Evolutionary conservation across 2,113 vertebrate species (phyloP).

Genomic region (Salvelinus fontinalis): DNA sequence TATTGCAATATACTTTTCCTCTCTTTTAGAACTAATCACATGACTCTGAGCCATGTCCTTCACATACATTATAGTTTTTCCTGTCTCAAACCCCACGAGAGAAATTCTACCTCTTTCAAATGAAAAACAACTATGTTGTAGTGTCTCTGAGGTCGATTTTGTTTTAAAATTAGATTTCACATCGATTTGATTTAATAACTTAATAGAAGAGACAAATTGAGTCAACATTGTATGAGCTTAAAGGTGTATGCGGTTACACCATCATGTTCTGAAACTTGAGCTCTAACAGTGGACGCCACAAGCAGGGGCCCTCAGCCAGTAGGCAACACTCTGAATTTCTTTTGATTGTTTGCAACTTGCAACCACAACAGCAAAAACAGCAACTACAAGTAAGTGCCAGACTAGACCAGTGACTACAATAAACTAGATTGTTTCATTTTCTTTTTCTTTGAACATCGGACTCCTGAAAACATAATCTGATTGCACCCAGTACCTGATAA

Average conservation of each 20-base stretch:
- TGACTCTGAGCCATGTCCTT: too few relatives aligned
- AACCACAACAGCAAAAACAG: constrained; percentile 77
- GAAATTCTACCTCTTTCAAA: too few relatives aligned
- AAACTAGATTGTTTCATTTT: constrained; percentile 57
- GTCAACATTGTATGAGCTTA: constrained; percentile 53
- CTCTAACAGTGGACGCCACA: constrained; percentile 73
- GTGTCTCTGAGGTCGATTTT: constrained; percentile 12
- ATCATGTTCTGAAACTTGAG: constrained; percentile 64
- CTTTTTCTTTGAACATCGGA: constrained; percentile 69
- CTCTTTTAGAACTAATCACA: too few relatives aligned
- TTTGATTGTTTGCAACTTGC: constrained; percentile 75
- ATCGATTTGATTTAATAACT: constrained; percentile 36
- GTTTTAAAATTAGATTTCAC: not conserved
- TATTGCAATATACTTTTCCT: too few relatives aligned
- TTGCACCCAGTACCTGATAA: constrained; percentile 90
- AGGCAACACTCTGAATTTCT: constrained; percentile 55
- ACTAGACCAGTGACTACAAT: constrained; percentile 79
- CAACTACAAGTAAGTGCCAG: constrained; percentile 83
- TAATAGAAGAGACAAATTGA: constrained; percentile 48
- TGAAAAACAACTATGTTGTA: constrained; percentile 17
- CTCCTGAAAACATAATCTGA: constrained; percentile 74
- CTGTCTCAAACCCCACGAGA: too few relatives aligned
- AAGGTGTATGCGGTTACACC: constrained; percentile 68
- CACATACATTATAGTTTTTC: too few relatives aligned
- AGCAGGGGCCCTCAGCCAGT: constrained; percentile 75